Evolutionary conservation across 2,888 invertebrate genomes (phyloP).

Genomic region (Sialis fuliginosa): DNA sequence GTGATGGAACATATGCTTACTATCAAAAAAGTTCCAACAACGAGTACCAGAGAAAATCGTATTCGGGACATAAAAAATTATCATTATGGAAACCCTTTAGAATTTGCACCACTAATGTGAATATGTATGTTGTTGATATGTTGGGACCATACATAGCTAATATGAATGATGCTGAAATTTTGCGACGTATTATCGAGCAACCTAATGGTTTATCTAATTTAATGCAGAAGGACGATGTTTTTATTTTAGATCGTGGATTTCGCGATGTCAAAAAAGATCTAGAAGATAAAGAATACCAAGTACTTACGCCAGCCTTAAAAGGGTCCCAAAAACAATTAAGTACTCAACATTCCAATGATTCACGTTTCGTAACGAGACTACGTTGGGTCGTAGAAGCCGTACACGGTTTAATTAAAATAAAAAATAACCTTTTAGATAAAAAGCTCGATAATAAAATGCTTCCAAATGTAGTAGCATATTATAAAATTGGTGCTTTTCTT

Average conservation of each 20-base stretch:
- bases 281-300: slow-evolving; percentile 8
- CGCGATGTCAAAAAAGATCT: slow-evolving; percentile 10
- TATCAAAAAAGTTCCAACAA: too few relatives aligned
- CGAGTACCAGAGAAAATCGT: too few relatives aligned
- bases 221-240: slow-evolving; percentile 10
- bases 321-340: slow-evolving; percentile 12
- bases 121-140: slow-evolving; percentile 11
- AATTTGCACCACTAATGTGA: too few relatives aligned
- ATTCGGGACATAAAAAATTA: too few relatives aligned
- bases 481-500: slow-evolving; percentile 9
- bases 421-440: slow-evolving; percentile 8
- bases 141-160: slow-evolving; percentile 11
- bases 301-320: slow-evolving; percentile 14
- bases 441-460: slow-evolving; percentile 8
- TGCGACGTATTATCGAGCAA: slow-evolving; percentile 10
- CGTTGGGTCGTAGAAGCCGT: slow-evolving; percentile 11
- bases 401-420: slow-evolving; percentile 10
- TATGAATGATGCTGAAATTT: slow-evolving; percentile 13
- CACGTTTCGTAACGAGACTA: slow-evolving; percentile 12
- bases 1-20: too few relatives aligned
- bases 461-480: slow-evolving; percentile 6
- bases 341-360: slow-evolving; percentile 11
- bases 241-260: slow-evolving; percentile 14
- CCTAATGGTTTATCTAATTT: slow-evolving; percentile 9
- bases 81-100: too few relatives aligned